Percentiles rank a stretch among this genome's conserved stretches.
Conservation (phyloP, 2,797 vertebrate genomes). For the Melanotaenia trifasciata region DNA sequence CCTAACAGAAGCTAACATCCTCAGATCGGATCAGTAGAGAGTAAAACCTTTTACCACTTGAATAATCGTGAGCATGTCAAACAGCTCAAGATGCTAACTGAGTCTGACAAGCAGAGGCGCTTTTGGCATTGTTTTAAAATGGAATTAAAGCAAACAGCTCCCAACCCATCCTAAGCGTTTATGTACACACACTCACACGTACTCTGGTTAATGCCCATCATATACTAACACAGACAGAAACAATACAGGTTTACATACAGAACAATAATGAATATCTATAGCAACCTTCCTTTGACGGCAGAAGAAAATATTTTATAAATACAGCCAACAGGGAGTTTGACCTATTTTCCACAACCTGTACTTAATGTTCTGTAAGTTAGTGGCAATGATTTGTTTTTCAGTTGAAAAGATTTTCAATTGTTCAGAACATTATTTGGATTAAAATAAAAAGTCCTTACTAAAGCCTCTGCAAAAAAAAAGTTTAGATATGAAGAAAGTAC, state of each 20-base stretch:
- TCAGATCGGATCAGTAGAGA: constrained; percentile 71
- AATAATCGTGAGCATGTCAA: constrained; percentile 76
- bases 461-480: constrained; percentile 2
- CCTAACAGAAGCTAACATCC: constrained; percentile 54
- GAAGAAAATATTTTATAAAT: constrained; percentile 23
- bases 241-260: not conserved
- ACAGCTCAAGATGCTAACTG: constrained; percentile 74
- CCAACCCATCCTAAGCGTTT: constrained; percentile 28
- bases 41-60: constrained; percentile 77
- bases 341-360: constrained; percentile 50
- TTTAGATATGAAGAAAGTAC: constrained; percentile 16
- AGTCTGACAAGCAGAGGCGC: constrained; percentile 71
- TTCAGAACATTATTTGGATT: not conserved
- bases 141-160: constrained; percentile 73
- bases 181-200: constrained; percentile 4
- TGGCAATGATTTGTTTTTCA: constrained; percentile 36
- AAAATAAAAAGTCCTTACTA: not conserved
- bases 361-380: constrained; percentile 27
- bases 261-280: not conserved
- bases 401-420: constrained; percentile 12
- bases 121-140: constrained; percentile 79
- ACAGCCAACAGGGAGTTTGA: constrained; percentile 30
- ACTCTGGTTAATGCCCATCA: constrained; percentile 31
- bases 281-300: not conserved
- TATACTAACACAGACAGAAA: constrained; percentile 14